Percentiles rank a stretch among this genome's conserved stretches.
Conservation (phyloP, 2,888 invertebrate species). For the Limnephilus auricula region DNA sequence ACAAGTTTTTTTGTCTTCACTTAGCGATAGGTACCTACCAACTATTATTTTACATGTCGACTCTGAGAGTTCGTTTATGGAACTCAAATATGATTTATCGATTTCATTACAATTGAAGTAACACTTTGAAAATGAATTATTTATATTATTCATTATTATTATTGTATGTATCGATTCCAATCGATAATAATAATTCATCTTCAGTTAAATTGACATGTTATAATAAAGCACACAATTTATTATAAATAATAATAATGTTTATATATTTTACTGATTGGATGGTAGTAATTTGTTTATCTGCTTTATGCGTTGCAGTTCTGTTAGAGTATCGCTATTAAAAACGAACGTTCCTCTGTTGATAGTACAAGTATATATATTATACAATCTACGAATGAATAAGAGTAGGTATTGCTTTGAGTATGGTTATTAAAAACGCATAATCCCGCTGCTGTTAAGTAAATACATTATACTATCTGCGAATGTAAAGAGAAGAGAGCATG, state of each 20-base stretch:
- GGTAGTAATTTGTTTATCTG: not conserved
- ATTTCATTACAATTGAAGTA: slow-evolving; percentile 35
- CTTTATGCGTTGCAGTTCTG: not conserved
- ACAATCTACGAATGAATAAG: slow-evolving; percentile 16
- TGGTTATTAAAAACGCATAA: too few species aligned
- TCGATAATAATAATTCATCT: not conserved
- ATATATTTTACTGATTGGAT: not conserved
- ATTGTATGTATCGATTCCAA: not conserved
- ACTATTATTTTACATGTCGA: not conserved
- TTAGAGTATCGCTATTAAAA: not conserved
- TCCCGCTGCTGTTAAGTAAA: too few species aligned
- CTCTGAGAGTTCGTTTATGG: not conserved
- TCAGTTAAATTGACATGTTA: not conserved
- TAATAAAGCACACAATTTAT: not conserved
- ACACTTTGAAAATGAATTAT: slow-evolving; percentile 13
- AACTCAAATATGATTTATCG: slow-evolving; percentile 23
- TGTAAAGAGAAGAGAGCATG: too few species aligned
- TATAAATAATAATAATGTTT: not conserved
- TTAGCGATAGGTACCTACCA: not conserved
- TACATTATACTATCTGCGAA: too few species aligned
- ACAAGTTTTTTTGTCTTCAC: slow-evolving; percentile 54
- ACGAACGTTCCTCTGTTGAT: not conserved
- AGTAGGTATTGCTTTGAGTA: not conserved
- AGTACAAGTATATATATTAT: slow-evolving; percentile 48
- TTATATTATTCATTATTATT: not conserved